Base-by-base conservation (phyloP, 2,888 invertebrate species). In the Leptinotarsa juncta region DNA sequence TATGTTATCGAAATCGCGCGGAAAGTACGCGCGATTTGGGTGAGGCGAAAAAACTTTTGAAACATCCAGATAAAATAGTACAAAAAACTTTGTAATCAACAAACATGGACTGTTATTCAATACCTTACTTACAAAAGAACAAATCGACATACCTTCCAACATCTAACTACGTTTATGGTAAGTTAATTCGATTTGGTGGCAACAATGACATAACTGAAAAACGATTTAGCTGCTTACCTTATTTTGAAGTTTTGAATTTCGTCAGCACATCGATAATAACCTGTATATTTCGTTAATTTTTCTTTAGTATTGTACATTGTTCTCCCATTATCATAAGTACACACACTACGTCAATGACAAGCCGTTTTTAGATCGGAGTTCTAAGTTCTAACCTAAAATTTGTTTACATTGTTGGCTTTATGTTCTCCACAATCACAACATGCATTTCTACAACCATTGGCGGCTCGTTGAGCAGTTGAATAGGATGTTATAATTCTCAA, bases 261-360 rank as follows among this genome's bases (percentile, higher is more conserved):
- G 81, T 89, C 88, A 57, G 89, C 89, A 70, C 90, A 86, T 87
- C 90, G 89, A 82, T 91, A 90, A 67, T 90, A 85, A 65, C 89
- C 90, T 4, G 84, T 81, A 26, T 89, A 87, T 79, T 85, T 85
- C 26, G 69, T 76, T 74, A 77, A 62, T 70, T 70, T 75, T 5
- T 75, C 72, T 26, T 42, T 72, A 16, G 69, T 51, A 50, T 67
- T 62, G 18, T 10, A 62, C 62, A 62, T 62, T n/a, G 5, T 62
- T n/a, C 32, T 26, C 10, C 3, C 32, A 42, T 15, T 15, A 57
- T 23, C 26, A 62, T 15, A 4, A 1, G 32, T 62, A 16, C 42
- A 42, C 42, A 42, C 10, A 42, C 42, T 42, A 42, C 42, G 42
- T 42, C 10, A 42, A 42, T 42, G 42, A 42, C 42, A 10, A 42